These are phyloP conservation scores for Acanthornis magna DNA, from an alignment of 2,797 vertebrate genomes.

Conservation along the genomic window DNA sequence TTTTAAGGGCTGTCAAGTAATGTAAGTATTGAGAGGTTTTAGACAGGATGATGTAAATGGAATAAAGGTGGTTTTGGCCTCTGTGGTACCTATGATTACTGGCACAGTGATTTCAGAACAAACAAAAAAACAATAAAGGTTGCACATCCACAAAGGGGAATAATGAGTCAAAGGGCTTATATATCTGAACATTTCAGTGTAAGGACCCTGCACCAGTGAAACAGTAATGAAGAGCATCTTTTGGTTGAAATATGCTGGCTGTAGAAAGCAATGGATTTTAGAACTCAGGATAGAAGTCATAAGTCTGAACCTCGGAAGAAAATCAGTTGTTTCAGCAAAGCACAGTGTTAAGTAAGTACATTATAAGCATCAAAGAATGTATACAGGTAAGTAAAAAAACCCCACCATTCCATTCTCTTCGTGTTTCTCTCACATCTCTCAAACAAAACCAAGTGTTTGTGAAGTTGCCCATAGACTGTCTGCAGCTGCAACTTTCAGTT, in stretches of 20 bases:
- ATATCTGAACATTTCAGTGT: not conserved
- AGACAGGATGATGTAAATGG: slow-evolving; percentile 10
- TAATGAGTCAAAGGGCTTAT: not conserved
- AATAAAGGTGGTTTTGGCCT: slow-evolving; percentile 3
- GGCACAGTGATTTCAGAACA: not conserved
- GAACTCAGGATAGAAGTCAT: not conserved
- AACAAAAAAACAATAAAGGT: not conserved
- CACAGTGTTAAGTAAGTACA: not conserved
- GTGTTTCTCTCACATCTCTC: not conserved
- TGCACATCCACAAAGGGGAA: not conserved
- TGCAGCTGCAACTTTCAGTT: not conserved
- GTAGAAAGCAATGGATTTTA: not conserved
- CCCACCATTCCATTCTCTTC: not conserved
- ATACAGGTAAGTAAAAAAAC: not conserved
- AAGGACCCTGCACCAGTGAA: not conserved
- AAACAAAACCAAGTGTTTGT: not conserved
- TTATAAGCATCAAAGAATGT: not conserved
- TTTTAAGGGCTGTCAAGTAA: slow-evolving; percentile 14
- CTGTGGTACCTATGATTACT: not conserved
- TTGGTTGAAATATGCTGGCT: not conserved
- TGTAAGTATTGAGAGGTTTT: slow-evolving; percentile 7
- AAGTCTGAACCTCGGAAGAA: not conserved
- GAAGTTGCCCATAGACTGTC: not conserved
- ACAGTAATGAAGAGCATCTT: not conserved
- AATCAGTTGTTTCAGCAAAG: not conserved